phyloP scores from a whole-genome alignment of 2,888 invertebrate species.

The Girardia tigrina region DNA sequence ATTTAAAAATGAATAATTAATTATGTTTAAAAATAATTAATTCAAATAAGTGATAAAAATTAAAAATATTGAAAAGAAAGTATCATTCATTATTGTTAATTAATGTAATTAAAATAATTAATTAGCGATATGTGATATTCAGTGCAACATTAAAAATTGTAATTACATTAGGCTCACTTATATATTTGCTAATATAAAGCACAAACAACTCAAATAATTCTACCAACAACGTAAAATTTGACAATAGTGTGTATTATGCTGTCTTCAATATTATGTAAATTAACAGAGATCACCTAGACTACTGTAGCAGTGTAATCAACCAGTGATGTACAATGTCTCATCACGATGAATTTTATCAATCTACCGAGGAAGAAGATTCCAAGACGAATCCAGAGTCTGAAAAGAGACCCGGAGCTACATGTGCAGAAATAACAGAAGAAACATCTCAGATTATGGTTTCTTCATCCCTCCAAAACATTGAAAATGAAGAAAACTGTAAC shows the following conservation, averaged over 20 bases:
- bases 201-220: no score
- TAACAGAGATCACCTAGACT: not conserved
- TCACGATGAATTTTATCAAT: not conserved
- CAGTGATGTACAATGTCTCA: not conserved
- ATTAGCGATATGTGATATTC: no score
- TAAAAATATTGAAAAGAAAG: no score
- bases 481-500: not conserved
- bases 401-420: not conserved
- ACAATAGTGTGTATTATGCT: constrained; percentile 3
- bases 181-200: no score
- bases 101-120: no score
- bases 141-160: no score
- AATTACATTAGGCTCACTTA: no score
- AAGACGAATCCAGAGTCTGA: not conserved
- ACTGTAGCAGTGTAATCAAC: not conserved
- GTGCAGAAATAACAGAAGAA: not conserved
- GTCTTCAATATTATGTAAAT: not conserved
- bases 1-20: no score
- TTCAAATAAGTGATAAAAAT: no score
- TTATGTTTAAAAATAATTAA: no score
- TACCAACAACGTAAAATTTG: no score
- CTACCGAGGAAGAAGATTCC: not conserved
- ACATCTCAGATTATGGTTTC: not conserved
- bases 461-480: not conserved
- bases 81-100: no score